Evolutionary conservation across 2,113 vertebrate genomes (phyloP), one percentile per base, ranked within the genome.

Genomic region (Ceratotherium simum): DNA sequence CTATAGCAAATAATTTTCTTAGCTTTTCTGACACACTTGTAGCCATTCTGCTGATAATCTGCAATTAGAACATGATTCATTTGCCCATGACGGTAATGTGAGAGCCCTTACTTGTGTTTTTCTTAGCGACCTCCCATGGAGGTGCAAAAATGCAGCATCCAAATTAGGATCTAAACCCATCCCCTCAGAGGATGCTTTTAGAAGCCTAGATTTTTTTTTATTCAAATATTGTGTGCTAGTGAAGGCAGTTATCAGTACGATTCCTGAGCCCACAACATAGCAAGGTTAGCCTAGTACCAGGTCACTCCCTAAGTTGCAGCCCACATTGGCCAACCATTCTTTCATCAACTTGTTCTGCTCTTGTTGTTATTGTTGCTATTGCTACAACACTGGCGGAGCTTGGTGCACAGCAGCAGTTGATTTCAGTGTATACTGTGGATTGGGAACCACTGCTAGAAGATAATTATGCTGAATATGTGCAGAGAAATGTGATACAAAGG

Each of bases 61-160:
- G 76, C 92, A 96, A 95, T 97, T 98, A 97, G 97, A 96, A 96
- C 29, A 85, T 94, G 62, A 98, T 96, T 97, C 91, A 97, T 76
- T 92, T 95, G 64, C 88, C 75, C 54, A 1, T 86, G 78, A 85
- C 8, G 1, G 31, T 69, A 85, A 84, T 51, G 11, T 73, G 39
- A 88, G 86, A 80, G 90, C 8, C 90, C 65, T 65, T 90, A 80
- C 72, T 85, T 94, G 79, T 93, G 65, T 96, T 97, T 96, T 96
- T 96, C 92, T 97, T 90, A 27, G 81, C 78, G 89, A 91, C 83
- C 80, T 95, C 85, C 96, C 82, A 80, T 5, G 91, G 97, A 81
- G 86, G 95, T 72, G 56, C 70, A 83, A 96, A 97, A 90, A 95
- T 29, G 39, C 64, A 96, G 81, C 36, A 75, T 75, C 58, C 12